A percentile compares a stretch with the other conserved stretches of the same genome.
phyloP scores from a whole-genome alignment of 2,797 vertebrate species.

The Peromyscus melanophrys region DNA sequence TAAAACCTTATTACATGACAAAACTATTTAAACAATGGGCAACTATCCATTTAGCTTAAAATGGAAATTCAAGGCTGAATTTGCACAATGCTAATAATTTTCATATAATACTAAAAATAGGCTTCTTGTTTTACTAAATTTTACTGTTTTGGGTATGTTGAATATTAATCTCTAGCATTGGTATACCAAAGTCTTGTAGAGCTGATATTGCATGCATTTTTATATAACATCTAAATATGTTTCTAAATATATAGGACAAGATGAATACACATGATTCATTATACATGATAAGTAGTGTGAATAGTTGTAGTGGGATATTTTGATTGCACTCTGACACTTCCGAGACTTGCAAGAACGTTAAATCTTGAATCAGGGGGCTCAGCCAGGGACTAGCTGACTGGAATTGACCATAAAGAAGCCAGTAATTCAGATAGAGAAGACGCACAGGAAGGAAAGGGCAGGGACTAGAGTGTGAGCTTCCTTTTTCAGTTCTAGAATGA shows the following conservation, averaged over 20 bases:
- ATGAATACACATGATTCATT: background rate
- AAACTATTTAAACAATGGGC: background rate
- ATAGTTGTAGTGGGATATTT: background rate
- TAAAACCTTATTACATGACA: background rate
- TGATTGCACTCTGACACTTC: no score
- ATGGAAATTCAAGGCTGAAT: constrained; percentile 6
- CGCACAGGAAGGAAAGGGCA: no score
- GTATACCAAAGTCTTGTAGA: background rate
- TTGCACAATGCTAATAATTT: background rate
- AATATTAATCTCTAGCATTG: background rate
- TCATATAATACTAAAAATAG: background rate
- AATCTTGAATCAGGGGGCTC: no score
- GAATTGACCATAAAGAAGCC: no score
- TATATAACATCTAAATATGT: background rate
- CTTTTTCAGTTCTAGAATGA: no score
- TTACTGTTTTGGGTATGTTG: background rate
- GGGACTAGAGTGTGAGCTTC: no score
- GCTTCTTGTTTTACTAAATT: background rate
- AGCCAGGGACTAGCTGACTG: no score
- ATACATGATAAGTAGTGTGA: background rate
- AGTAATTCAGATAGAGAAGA: no score
- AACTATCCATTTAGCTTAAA: background rate
- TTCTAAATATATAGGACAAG: background rate
- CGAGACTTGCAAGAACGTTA: no score
- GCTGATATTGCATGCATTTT: background rate